Evolutionary conservation across 2,113 vertebrate species (phyloP), one percentile per base, ranked within the genome.

Genomic region (Plestiodon gilberti): DNA sequence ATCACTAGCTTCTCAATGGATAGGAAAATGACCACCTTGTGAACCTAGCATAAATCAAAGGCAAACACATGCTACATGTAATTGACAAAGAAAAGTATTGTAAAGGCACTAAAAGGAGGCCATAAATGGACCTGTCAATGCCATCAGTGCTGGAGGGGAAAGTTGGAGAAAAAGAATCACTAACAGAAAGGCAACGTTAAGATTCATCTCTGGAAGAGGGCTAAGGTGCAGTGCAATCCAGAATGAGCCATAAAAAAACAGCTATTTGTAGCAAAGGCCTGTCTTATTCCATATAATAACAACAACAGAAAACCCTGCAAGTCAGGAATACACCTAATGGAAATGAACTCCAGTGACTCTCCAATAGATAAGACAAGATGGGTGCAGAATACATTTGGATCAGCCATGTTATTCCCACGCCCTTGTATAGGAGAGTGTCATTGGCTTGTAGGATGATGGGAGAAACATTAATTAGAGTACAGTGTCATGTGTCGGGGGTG

Each of bases 11-110:
- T 84, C 86, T 92, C 91, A 89, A 88, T 91, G 89, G 89, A 83
- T 84, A 92, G 78, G 86, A 92, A 92, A 91, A 92, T 89, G 86
- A 88, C 86, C 91, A 91, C 89, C 89, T 81, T 91, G 89, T 79
- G 83, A 89, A 85, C 86, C 55, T 57, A 57, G 83, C 64, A 92
- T 91, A 92, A 92, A 92, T 92, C 91, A 92, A 81, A 88, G 69
- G 85, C 84, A 88, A 88, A 81, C 88, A 87, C 38, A 88, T 74
- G 25, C 88, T 84, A 71, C 77, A 77, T 86, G 77, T 91, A 88
- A 88, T 92, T 87, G 88, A 84, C 86, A 92, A 89, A 88, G 71
- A 82, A 91, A 91, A 85, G 73, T 71, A 76, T 89, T 82, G 77
- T 86, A 59, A 88, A 67, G 64, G 83, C 52, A 62, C 85, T 89